Evolutionary conservation across 2,888 invertebrate species (phyloP), one percentile per base, ranked within the genome.

Genomic region (Rotaria macrura): DNA sequence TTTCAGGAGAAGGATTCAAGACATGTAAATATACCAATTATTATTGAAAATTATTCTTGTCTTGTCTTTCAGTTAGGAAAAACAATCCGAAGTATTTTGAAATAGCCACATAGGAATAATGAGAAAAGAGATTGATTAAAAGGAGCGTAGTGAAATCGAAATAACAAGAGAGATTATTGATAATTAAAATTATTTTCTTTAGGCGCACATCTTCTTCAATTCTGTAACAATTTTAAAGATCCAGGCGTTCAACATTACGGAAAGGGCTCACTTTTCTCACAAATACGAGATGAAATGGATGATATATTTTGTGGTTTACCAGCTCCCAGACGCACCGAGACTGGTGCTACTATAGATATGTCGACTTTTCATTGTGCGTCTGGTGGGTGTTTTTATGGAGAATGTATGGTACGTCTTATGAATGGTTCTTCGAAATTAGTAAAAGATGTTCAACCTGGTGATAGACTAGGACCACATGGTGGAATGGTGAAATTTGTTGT

Each of bases 201-300:
- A 65, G 43, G 79, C 14, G 79, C 79, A 14, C 79, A 79, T 79
- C 43, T 79, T 43, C 43, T 79, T n/a, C 79, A 79, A 43, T 43
- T 25, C n/a, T 79, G 79, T 43, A 79, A 79, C 43, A 79, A 79
- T 43, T 79, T 79, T 14, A 79, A 79, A 79, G 79, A 79, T 79
- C 79, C 79, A n/a, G 79, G 79, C 20, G 43, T 79, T 25, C 79
- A 79, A 79, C 79, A 79, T 43, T 79, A 79, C 20, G 79, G 79
- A 25, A 34, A 17, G 1, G 79, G 79, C 10, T 25, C 25, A 3
- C 43, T 79, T 43, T 79, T 79, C 20, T 43, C 40, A 23, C 25
- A 79, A 79, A 38, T 79, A 12, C 74, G 74, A 17, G 74, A 79
- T 79, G 74, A 79, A 40, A 79, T 79, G 43, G 74, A 79, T 43